phyloP scores from a whole-genome alignment of 2,113 vertebrate species.

The Ctenodactylus gundi region DNA sequence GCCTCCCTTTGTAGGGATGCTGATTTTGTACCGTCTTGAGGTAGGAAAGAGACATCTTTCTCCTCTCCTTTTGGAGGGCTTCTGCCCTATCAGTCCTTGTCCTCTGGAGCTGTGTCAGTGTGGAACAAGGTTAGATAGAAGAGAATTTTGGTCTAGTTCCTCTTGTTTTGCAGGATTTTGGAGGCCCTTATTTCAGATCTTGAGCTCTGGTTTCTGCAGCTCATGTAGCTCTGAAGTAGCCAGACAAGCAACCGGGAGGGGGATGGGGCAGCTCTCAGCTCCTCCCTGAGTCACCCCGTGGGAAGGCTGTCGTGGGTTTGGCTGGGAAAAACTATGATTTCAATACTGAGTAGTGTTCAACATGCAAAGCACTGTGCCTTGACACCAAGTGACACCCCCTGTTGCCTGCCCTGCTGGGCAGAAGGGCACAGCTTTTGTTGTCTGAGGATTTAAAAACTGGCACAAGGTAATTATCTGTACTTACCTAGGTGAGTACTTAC shows the following conservation, averaged over 20 bases:
- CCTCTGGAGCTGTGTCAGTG: neutral
- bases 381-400: neutral
- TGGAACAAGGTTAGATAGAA: neutral
- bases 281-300: too few species aligned
- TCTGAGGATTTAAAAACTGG: neutral
- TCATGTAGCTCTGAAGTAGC: neutral
- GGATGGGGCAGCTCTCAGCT: too few species aligned
- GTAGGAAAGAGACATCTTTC: neutral
- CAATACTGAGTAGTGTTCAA: neutral
- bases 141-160: neutral
- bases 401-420: neutral
- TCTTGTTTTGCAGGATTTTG: neutral
- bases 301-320: neutral
- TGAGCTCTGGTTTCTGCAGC: neutral
- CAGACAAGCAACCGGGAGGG: neutral
- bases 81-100: neutral
- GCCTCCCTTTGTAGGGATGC: neutral
- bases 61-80: neutral
- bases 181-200: neutral
- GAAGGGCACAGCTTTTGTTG: neutral
- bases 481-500: neutral
- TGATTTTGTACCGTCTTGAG: neutral
- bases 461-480: neutral
- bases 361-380: neutral
- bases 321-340: neutral